Evolutionary conservation across 2,797 vertebrate genomes (phyloP).

Genomic region (Paguma larvata): DNA sequence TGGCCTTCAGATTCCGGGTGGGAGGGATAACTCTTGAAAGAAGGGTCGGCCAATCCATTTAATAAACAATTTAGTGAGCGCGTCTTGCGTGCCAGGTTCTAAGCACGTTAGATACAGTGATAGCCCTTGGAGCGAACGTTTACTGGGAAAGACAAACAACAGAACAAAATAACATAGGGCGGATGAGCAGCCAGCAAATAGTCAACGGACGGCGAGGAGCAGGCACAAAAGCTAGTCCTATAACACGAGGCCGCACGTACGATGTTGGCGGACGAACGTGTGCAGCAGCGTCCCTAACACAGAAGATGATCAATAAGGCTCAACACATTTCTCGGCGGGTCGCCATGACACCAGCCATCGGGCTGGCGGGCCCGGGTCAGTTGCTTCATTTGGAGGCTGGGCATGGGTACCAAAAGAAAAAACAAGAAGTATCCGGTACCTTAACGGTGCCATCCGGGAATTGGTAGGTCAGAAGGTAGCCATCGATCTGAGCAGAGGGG

Average conservation of each 20-base stretch:
- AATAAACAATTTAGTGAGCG: neutral
- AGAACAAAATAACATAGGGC: neutral
- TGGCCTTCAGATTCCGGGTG: neutral
- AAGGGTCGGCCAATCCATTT: neutral
- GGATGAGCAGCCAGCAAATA: too few species aligned
- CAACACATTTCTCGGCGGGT: neutral
- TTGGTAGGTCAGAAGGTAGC: conserved; percentile 92
- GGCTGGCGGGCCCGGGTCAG: too few species aligned
- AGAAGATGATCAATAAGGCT: neutral
- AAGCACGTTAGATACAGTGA: neutral
- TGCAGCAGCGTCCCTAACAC: neutral
- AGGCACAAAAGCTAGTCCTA: neutral
- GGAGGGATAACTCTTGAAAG: neutral
- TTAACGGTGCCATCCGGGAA: conserved; percentile 86
- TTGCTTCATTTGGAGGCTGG: neutral
- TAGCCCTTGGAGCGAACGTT: neutral
- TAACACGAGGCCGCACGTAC: neutral
- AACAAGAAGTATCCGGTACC: conserved; percentile 74
- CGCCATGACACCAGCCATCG: neutral
- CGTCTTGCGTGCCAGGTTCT: neutral
- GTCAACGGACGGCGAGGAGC: neutral
- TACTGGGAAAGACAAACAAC: neutral
- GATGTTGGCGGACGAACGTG: neutral
- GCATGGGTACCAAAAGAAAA: neutral
- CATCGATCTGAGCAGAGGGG: conserved; percentile 92